Conservation (phyloP, 2,797 vertebrate genomes). For the Myotis pilosus region DNA sequence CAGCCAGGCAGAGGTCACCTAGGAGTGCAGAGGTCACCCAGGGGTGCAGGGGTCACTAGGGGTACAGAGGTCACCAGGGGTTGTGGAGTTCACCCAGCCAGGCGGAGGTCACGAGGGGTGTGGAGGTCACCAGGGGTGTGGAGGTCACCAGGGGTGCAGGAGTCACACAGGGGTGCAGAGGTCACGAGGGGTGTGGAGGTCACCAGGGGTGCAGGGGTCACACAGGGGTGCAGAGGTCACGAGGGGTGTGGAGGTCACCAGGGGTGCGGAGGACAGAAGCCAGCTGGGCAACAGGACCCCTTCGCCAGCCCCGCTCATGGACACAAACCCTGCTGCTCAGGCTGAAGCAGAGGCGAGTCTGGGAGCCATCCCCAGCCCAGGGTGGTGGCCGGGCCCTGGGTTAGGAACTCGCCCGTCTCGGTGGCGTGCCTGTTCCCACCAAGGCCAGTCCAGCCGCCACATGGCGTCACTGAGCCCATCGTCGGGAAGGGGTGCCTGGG, state of each 20-base stretch:
- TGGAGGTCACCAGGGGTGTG: too few relatives aligned
- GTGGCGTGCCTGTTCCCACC: neutral
- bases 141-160: too few relatives aligned
- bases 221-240: neutral
- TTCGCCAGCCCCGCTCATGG: rapidly evolving
- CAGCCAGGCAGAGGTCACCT: neutral
- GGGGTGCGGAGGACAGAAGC: too few relatives aligned
- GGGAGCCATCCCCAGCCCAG: rapidly evolving
- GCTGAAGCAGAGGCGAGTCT: neutral
- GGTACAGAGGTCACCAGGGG: neutral
- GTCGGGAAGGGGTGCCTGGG: rapidly evolving
- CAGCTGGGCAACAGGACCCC: too few relatives aligned
- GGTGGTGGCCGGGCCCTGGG: rapidly evolving
- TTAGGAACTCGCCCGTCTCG: neutral
- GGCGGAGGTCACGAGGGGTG: neutral
- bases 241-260: too few relatives aligned
- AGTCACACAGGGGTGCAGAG: too few relatives aligned
- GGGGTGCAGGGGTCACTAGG: too few relatives aligned
- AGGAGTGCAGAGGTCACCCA: neutral
- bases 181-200: too few relatives aligned
- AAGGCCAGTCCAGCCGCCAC: neutral
- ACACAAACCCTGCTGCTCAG: neutral
- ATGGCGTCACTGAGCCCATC: rapidly evolving
- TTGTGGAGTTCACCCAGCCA: too few relatives aligned
- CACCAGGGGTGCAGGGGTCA: too few relatives aligned